Conservation (phyloP, 2,797 vertebrate genomes). For the Gymnodraco acuticeps region DNA sequence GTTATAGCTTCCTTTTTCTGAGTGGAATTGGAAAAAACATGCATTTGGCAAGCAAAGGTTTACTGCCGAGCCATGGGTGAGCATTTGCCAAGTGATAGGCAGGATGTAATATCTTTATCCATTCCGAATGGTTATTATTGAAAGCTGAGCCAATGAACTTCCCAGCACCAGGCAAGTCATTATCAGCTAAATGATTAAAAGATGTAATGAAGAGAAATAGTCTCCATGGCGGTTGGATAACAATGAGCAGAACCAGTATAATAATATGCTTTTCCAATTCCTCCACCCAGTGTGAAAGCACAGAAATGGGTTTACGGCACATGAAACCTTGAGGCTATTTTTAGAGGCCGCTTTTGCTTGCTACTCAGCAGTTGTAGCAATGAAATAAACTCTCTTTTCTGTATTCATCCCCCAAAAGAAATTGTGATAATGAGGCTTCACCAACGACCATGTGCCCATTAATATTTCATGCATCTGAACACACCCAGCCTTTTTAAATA, state of each 20-base stretch:
- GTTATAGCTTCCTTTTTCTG: conserved; percentile 57
- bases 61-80: conserved; percentile 50
- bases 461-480: conserved; percentile 78
- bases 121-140: conserved; percentile 51
- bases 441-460: conserved; percentile 68
- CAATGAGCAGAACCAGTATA: conserved; percentile 49
- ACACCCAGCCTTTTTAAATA: conserved; percentile 23
- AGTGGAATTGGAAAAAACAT: conserved; percentile 41
- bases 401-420: conserved; percentile 74
- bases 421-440: conserved; percentile 83
- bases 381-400: conserved; percentile 69
- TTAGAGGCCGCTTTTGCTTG: conserved; percentile 67
- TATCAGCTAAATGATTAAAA: conserved; percentile 59
- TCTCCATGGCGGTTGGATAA: conserved; percentile 47
- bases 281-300: conserved; percentile 28
- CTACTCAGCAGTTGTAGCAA: conserved; percentile 80
- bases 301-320: conserved; percentile 56
- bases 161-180: conserved; percentile 31
- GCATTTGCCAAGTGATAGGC: conserved; percentile 57
- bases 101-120: conserved; percentile 61
- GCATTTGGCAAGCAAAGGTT: conserved; percentile 42
- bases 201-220: conserved; percentile 55
- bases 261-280: conserved; percentile 32
- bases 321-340: conserved; percentile 71
- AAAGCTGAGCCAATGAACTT: conserved; percentile 53